Evolutionary conservation across 2,797 vertebrate species (phyloP), one percentile per base, ranked within the genome.

Genomic region (Chelmon rostratus): DNA sequence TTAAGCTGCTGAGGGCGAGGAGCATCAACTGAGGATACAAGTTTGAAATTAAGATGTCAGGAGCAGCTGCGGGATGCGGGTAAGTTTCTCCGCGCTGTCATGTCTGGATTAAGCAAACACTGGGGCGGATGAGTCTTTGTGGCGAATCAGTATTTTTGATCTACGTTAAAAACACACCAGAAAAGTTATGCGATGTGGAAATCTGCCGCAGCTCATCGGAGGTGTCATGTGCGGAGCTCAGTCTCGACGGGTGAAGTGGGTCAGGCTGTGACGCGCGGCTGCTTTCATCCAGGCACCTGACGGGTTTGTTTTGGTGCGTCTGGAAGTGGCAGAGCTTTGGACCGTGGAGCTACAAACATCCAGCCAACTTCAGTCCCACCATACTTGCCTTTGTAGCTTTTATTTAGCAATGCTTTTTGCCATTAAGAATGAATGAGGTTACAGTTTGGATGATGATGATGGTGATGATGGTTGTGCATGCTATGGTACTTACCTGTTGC

Each of bases 61-160:
- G 66, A 86, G 13, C 84, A n/a, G 81, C 73, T 50, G 79, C 86
- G 63, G 82, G 83, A 80, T 84, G 83, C 83, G 73, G 92, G 94
- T 94, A 85, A 93, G 92, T 94, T 69, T 59, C 19, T 46, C n/a
- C 59, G 15, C 31, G 61, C 47, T n/a, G 38, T 2, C 37, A 5
- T 56, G 69, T 71, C 18, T 18, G 66, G 58, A 61, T 62, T 35
- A 6, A 19, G 16, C 21, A 0, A 1, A 53, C 50, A 25, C 23
- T 53, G 73, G 35, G 38, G 40, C 11, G 64, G 35, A 7, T 38
- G 15, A 23, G 2, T 53, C 37, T 50, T 0, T 37, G 4, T 52
- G 15, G 12, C 5, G 44, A 11, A n/a, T 47, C 1, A 0, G 40
- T 21, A 0, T n/a, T 3, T 40, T 12, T 10, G 5, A 31, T 38